Evolutionary conservation across 2,113 vertebrate species (phyloP).

Genomic region (Triplophysa dalaica): DNA sequence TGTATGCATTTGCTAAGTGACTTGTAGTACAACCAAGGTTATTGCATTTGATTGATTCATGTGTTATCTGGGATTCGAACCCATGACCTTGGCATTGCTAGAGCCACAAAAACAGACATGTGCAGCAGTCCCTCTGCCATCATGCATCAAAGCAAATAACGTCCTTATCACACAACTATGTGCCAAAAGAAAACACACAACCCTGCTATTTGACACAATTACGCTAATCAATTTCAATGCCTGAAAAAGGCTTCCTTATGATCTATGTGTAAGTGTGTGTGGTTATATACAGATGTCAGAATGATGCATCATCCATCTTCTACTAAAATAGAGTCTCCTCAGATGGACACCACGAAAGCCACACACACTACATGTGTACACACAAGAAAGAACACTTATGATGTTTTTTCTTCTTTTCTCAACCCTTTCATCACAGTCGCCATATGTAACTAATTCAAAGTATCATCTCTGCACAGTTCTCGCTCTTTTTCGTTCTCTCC

Average conservation of each 20-base stretch:
- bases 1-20: background rate
- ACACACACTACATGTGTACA: constrained; percentile 34
- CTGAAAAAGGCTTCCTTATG: background rate
- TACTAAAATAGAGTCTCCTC: constrained; percentile 45
- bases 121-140: background rate
- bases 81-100: too few species aligned
- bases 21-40: too few species aligned
- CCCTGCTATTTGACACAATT: constrained; percentile 26
- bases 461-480: constrained; percentile 61
- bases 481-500: constrained; percentile 37
- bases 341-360: constrained; percentile 25
- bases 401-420: constrained; percentile 45
- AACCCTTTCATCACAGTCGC: constrained; percentile 54
- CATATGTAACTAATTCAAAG: constrained; percentile 63
- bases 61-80: too few species aligned
- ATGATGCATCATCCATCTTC: constrained; percentile 43
- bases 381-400: constrained; percentile 46
- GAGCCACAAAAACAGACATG: too few species aligned
- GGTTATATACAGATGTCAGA: constrained; percentile 43
- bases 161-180: constrained; percentile 39
- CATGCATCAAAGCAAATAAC: background rate
- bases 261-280: constrained; percentile 11
- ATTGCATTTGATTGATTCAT: too few species aligned
- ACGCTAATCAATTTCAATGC: constrained; percentile 33
- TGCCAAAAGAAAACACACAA: constrained; percentile 29